Evolutionary conservation across 92 coral and sea anemone species (phyloP), one percentile per base, ranked within the genome.

Genomic region (Heliopora coerulea): DNA sequence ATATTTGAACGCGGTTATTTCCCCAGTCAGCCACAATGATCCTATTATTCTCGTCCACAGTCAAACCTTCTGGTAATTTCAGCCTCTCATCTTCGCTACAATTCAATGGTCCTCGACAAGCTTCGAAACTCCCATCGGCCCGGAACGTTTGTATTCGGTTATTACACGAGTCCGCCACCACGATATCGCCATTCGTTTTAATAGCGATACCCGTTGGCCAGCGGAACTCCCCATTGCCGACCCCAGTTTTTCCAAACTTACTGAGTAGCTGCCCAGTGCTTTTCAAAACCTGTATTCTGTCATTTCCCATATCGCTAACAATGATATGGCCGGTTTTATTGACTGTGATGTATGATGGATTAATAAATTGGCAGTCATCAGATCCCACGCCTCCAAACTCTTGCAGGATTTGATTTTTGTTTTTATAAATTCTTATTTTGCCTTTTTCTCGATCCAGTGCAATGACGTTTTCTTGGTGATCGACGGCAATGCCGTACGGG

Each of bases 1-100:
- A 93, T 13, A 93, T 87, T 58, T 93, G 98, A 34, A 93, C 87
- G 56, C 98, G 81, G 59, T 93, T 96, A 78, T 93, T 90, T 3
- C 98, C 98, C 98, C 98, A 93, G 62, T 93, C 98, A 13, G 98
- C 96, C 49, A 93, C 84, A 25, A 90, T 72, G 28, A 93, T 84
- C 23, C 49, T 84, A 14, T 91, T 95, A 54, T 80, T 79, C 10
- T 80, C 68, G 15, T 84, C 75, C 20, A 90, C 89, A 18, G 91
- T 89, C 13, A 93, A 89, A 8, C 96, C 98, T 20, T 88, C 95
- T 7, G 98, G 98, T 34, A 92, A 79, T 56, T 93, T 93, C 24
- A 93, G 81, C 81, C 86, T 88, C 7, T 91, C 95, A 57, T 86
- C 77, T 12, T 62, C 74, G 17, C 75, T 79, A 11, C 96, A 96